Percentiles rank a stretch among this genome's conserved stretches.
These are phyloP conservation scores for Allygus modestus DNA, from an alignment of 2,888 invertebrate genomes.

Conservation along the genomic window DNA sequence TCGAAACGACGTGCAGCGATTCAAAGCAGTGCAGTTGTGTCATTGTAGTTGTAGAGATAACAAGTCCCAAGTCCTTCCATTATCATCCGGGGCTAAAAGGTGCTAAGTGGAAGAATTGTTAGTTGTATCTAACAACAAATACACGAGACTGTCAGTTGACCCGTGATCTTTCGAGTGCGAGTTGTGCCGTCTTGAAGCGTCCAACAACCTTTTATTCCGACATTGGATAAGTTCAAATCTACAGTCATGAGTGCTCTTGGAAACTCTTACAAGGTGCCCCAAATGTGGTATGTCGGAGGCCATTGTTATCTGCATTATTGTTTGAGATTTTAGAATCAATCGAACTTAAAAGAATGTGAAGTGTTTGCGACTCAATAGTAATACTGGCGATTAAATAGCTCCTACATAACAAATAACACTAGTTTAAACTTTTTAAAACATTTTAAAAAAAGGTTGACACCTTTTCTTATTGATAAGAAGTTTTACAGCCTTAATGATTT, in stretches of 20 bases:
- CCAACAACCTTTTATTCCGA: not conserved
- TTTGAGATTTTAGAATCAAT: too few species aligned
- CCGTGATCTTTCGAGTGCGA: not conserved
- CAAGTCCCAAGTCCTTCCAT: not conserved
- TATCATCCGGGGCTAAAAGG: not conserved
- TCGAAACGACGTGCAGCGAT: too few species aligned
- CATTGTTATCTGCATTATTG: too few species aligned
- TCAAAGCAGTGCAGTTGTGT: too few species aligned
- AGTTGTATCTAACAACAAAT: not conserved
- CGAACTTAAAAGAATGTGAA: too few species aligned
- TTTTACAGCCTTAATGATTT: too few species aligned
- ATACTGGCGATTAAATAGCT: too few species aligned
- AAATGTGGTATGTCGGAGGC: slow-evolving; percentile 1
- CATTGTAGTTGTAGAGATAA: not conserved
- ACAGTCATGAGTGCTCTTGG: not conserved
- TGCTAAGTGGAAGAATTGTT: slow-evolving; percentile 1
- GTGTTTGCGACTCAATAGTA: too few species aligned
- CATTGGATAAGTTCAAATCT: not conserved
- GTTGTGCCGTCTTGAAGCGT: not conserved
- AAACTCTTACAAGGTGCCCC: not conserved
- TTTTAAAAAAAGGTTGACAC: too few species aligned
- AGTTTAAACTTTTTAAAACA: too few species aligned
- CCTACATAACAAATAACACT: too few species aligned
- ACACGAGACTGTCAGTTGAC: not conserved
- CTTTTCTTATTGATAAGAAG: too few species aligned